Evolutionary conservation across 2,888 invertebrate genomes (phyloP).

Genomic region (Thereva unica): DNA sequence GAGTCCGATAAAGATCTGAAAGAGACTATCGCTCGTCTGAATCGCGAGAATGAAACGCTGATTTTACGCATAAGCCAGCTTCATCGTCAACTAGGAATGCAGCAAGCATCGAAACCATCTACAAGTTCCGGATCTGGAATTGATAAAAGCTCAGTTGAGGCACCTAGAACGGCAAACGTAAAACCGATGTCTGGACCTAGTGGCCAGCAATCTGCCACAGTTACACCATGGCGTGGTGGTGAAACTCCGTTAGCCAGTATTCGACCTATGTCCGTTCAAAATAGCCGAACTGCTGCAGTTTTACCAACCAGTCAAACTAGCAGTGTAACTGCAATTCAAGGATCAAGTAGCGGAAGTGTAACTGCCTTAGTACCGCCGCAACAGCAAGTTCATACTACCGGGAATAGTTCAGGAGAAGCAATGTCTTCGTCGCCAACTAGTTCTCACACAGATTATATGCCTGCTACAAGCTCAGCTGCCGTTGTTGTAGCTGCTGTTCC

Average conservation of each 20-base stretch:
- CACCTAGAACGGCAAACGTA: slow-evolving; percentile 85
- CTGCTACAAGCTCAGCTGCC: slow-evolving; percentile 74
- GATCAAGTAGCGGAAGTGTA: slow-evolving; percentile 52
- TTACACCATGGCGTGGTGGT: slow-evolving; percentile 72
- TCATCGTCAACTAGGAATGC: slow-evolving; percentile 67
- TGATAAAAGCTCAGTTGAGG: slow-evolving; percentile 64
- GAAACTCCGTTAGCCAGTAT: slow-evolving; percentile 91
- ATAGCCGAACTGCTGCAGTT: slow-evolving; percentile 73
- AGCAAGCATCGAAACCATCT: slow-evolving; percentile 70
- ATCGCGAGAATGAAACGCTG: slow-evolving; percentile 70
- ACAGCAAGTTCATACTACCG: slow-evolving; percentile 64
- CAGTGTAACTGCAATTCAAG: slow-evolving; percentile 53
- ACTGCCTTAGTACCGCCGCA: slow-evolving; percentile 65
- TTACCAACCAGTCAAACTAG: slow-evolving; percentile 72
- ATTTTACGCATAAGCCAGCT: slow-evolving; percentile 71
- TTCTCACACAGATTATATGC: slow-evolving; percentile 82
- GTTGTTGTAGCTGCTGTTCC: slow-evolving; percentile 70
- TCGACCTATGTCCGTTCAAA: slow-evolving; percentile 81
- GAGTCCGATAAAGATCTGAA: slow-evolving; percentile 66
- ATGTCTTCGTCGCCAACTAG: slow-evolving; percentile 73
- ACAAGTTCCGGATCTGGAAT: slow-evolving; percentile 66
- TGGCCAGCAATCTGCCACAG: slow-evolving; percentile 59
- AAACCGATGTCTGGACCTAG: slow-evolving; percentile 85
- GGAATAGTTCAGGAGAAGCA: slow-evolving; percentile 58
- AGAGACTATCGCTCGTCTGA: slow-evolving; percentile 59